These are phyloP conservation scores for Asarcornis scutulata DNA, from an alignment of 2,113 vertebrate species.

Conservation along the genomic window DNA sequence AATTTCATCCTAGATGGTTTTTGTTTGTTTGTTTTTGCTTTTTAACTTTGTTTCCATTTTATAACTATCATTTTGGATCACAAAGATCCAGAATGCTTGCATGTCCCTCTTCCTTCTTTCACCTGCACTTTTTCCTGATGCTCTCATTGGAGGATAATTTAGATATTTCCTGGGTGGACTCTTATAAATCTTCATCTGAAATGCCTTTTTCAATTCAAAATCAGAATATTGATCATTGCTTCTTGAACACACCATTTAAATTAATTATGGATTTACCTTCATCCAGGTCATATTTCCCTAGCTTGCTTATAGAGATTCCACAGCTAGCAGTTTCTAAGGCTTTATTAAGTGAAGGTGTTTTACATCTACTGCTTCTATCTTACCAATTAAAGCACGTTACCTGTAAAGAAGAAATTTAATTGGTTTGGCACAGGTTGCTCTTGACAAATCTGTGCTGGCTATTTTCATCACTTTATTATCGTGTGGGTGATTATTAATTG, in stretches of 20 bases:
- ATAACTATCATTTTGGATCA: not conserved
- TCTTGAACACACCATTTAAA: not conserved
- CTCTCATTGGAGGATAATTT: not conserved
- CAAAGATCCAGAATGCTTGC: not conserved
- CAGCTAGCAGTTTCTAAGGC: not conserved
- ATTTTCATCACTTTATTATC: conserved; percentile 8
- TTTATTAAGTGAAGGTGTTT: not conserved
- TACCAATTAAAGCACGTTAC: not conserved
- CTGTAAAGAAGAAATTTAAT: conserved; percentile 6
- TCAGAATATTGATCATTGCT: not conserved
- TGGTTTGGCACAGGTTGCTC: not conserved
- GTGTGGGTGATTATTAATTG: not conserved
- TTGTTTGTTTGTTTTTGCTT: not conserved
- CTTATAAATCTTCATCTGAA: not conserved
- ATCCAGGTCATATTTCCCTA: not conserved
- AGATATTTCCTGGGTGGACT: not conserved
- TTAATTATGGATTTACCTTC: conserved; percentile 26
- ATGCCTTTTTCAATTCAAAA: not conserved
- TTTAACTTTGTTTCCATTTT: not conserved
- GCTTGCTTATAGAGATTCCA: not conserved
- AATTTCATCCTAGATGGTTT: not conserved
- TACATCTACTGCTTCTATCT: not conserved
- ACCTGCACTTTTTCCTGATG: not conserved
- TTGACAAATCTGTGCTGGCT: conserved; percentile 7
- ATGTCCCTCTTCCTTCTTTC: not conserved